Evolutionary conservation across 2,113 vertebrate genomes (phyloP).

Genomic region (Bubalus kerabau): DNA sequence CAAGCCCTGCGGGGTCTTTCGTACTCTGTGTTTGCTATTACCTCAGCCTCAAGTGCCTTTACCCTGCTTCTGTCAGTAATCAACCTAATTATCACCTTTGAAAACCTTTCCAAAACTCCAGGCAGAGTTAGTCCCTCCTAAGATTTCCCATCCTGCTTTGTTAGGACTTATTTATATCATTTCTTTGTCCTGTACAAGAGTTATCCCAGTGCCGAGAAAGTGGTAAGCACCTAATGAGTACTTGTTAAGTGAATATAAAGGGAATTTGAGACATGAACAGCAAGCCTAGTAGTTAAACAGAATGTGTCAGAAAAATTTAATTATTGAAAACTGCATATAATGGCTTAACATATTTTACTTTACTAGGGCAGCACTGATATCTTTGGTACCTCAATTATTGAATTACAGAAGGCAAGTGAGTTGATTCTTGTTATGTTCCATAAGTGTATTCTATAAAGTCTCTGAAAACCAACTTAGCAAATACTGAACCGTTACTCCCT

Average conservation of each 20-base stretch:
- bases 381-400: neutral
- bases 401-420: neutral
- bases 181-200: neutral
- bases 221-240: neutral
- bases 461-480: neutral
- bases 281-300: neutral
- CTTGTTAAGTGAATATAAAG: neutral
- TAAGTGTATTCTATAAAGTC: neutral
- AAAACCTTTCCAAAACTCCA: neutral
- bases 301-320: neutral
- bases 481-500: neutral
- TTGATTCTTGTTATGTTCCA: neutral
- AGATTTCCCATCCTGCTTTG: neutral
- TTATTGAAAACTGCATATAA: neutral
- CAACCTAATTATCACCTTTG: neutral
- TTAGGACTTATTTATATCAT: neutral
- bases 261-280: neutral
- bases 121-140: neutral
- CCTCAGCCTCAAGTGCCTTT: neutral
- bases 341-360: neutral
- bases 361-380: neutral
- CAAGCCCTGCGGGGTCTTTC: neutral
- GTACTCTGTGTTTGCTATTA: neutral
- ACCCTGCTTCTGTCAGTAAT: neutral
- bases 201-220: neutral